A percentile compares a stretch with the other conserved stretches of the same genome.
phyloP scores from a whole-genome alignment of 2,888 invertebrate genomes.

The Cetonia aurata region DNA sequence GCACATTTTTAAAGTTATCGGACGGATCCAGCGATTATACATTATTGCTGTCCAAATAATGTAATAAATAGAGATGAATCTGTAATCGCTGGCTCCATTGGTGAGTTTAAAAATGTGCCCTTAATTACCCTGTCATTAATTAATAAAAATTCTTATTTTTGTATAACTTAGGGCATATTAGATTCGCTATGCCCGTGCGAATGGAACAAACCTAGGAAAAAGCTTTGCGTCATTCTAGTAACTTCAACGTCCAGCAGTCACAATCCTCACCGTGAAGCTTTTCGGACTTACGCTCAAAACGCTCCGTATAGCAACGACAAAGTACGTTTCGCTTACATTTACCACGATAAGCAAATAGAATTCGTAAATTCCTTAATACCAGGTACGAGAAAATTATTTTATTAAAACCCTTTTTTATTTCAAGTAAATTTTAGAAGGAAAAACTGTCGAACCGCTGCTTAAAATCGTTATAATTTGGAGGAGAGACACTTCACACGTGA shows the following conservation, averaged over 20 bases:
- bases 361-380: constrained; percentile 83
- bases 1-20: neutral
- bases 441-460: constrained; percentile 75
- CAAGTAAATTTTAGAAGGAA: constrained; percentile 69
- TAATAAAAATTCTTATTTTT: constrained; percentile 14
- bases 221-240: constrained; percentile 84
- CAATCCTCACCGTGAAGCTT: constrained; percentile 75
- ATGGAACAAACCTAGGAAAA: constrained; percentile 81
- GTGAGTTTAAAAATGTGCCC: too few species aligned
- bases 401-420: neutral
- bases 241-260: constrained; percentile 74
- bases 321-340: constrained; percentile 90
- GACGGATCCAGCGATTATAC: too few species aligned
- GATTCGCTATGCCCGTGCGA: constrained; percentile 92
- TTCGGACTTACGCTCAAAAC: constrained; percentile 79
- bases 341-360: constrained; percentile 84
- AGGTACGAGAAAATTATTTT: constrained; percentile 60
- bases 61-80: too few species aligned
- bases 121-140: too few species aligned
- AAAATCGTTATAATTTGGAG: constrained; percentile 93
- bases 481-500: constrained; percentile 84
- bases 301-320: constrained; percentile 76
- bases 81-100: too few species aligned
- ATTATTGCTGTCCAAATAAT: too few species aligned
- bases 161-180: constrained; percentile 71